Percentiles rank a stretch among this genome's conserved stretches.
Conservation (phyloP, 1,140 invertebrate genomes). For the Pseudachorutes palmiensis region DNA sequence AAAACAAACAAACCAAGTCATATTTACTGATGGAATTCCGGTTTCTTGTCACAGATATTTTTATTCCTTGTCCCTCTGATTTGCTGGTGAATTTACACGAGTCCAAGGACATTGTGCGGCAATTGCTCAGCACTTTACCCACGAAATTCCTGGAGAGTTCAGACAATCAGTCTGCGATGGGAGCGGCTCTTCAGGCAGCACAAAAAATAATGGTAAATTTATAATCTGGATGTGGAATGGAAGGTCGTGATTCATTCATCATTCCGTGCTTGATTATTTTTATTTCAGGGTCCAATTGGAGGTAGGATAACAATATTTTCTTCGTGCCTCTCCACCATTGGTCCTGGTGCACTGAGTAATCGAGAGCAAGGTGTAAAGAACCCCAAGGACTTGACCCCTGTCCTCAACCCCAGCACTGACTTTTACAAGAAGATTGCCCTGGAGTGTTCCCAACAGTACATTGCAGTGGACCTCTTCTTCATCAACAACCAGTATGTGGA, state of each 20-base stretch:
- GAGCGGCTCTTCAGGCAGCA: slow-evolving; percentile 84
- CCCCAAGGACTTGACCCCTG: slow-evolving; percentile 38
- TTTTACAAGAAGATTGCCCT: slow-evolving; percentile 96
- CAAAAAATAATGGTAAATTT: slow-evolving; percentile 75
- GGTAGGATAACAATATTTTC: slow-evolving; percentile 92
- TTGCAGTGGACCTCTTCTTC: slow-evolving; percentile 91
- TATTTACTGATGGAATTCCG: no score
- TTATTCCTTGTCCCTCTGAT: slow-evolving; percentile 80
- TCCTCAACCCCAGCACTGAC: slow-evolving; percentile 88
- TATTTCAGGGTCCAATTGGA: slow-evolving; percentile 69
- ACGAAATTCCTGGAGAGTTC: slow-evolving; percentile 54
- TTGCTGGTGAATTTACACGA: slow-evolving; percentile 87
- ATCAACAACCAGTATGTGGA: slow-evolving; percentile 89
- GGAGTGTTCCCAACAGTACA: slow-evolving; percentile 92
- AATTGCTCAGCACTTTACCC: slow-evolving; percentile 74
- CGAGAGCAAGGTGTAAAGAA: slow-evolving; percentile 54
- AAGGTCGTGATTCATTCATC: background rate
- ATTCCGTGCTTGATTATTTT: slow-evolving; percentile 19
- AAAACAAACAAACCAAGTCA: background rate
- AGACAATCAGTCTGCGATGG: slow-evolving; percentile 71
- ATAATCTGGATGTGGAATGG: background rate
- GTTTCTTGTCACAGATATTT: slow-evolving; percentile 56
- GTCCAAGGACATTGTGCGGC: slow-evolving; percentile 64
- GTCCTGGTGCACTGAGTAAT: slow-evolving; percentile 73
- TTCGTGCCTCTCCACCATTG: slow-evolving; percentile 78